Percentiles rank a stretch among this genome's conserved stretches.
phyloP scores from a whole-genome alignment of 2,113 vertebrate species.

The Charina bottae region DNA sequence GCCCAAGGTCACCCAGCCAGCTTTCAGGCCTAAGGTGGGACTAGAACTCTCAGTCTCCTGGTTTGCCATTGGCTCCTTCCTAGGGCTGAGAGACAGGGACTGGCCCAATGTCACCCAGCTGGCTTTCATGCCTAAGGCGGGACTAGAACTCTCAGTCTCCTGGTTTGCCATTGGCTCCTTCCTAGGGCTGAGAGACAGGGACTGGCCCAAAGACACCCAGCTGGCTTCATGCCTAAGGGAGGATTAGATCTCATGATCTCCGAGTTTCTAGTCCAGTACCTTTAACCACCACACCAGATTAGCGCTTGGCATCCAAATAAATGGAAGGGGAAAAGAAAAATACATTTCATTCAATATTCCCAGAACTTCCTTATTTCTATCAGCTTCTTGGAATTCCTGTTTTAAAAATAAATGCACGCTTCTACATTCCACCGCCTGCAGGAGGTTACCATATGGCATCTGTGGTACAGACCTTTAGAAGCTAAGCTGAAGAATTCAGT shows the following conservation, averaged over 20 bases:
- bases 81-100: too few relatives aligned
- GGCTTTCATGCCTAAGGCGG: too few relatives aligned
- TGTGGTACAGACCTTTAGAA: not conserved
- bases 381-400: not conserved
- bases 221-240: not conserved
- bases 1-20: too few relatives aligned
- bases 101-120: too few relatives aligned
- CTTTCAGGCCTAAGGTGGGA: too few relatives aligned
- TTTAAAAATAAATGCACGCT: not conserved
- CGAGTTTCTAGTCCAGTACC: not conserved
- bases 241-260: not conserved
- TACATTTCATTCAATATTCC: not conserved
- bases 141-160: too few relatives aligned
- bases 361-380: not conserved
- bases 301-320: not conserved
- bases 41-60: too few relatives aligned
- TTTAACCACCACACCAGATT: not conserved
- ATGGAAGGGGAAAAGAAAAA: not conserved
- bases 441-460: not conserved
- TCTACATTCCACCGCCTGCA: accelerated
- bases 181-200: not conserved
- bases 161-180: too few relatives aligned
- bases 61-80: too few relatives aligned
- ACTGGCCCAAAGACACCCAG: not conserved
- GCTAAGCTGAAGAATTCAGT: not conserved